These are phyloP conservation scores for Drosophila ezoana DNA, from an alignment of 2,888 invertebrate species.

Conservation along the genomic window DNA sequence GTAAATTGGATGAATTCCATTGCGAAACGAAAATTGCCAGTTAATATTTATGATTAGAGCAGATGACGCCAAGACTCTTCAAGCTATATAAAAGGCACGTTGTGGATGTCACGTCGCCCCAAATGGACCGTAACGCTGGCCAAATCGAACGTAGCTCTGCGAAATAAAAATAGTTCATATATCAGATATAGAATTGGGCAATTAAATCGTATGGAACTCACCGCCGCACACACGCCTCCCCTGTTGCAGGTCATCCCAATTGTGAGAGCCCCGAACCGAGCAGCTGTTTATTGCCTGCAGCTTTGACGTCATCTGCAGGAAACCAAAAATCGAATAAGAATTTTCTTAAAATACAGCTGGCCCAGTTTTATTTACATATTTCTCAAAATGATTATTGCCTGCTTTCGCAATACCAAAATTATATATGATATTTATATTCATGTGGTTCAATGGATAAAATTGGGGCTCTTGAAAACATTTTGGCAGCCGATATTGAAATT, in stretches of 20 bases:
- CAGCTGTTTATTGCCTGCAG: constrained; percentile 46
- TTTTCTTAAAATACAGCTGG: constrained; percentile 18
- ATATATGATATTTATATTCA: background rate
- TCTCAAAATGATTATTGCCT: constrained; percentile 19
- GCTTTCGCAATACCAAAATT: constrained; percentile 16
- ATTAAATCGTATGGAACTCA: constrained; percentile 38
- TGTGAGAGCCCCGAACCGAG: constrained; percentile 38
- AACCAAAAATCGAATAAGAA: constrained; percentile 29
- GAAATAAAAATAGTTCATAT: constrained; percentile 18
- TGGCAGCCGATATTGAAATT: constrained; percentile 30
- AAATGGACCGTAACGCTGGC: constrained; percentile 33
- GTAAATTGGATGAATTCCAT: constrained; percentile 63
- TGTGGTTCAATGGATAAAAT: constrained; percentile 20
- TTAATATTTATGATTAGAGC: constrained; percentile 75
- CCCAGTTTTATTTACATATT: constrained; percentile 20
- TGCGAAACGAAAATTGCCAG: constrained; percentile 65
- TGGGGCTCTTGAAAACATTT: constrained; percentile 27
- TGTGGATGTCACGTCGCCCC: constrained; percentile 12
- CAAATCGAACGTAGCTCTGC: constrained; percentile 47
- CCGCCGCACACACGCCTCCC: constrained; percentile 35
- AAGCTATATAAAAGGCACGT: constrained; percentile 9
- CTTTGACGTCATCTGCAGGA: constrained; percentile 73
- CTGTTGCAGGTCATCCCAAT: constrained; percentile 22
- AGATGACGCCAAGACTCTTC: constrained; percentile 64
- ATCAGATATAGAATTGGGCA: constrained; percentile 1